These are phyloP conservation scores for Oscarella lobularis DNA, from an alignment of 37 sponge, comb jelly and placozoan genomes.

Conservation along the genomic window DNA sequence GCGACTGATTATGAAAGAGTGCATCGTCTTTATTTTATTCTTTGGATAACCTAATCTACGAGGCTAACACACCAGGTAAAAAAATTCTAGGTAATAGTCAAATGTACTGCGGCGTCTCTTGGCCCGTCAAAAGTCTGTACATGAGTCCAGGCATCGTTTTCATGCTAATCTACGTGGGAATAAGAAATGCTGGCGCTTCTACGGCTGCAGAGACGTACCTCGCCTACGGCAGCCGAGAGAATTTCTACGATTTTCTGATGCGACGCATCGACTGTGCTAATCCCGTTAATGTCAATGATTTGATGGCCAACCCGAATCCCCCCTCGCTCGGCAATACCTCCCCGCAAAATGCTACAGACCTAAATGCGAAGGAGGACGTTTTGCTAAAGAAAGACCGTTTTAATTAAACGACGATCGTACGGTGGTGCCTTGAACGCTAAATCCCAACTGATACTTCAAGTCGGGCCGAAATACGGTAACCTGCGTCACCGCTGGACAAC, in stretches of 20 bases:
- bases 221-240: constrained; percentile 64
- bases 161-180: constrained; percentile 45
- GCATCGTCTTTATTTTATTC: no score
- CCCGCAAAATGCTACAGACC: constrained; percentile 63
- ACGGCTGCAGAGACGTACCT: constrained; percentile 27
- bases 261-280: constrained; percentile 55
- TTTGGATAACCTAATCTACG: background rate
- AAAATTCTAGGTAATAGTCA: constrained; percentile 11
- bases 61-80: background rate
- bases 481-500: constrained; percentile 78
- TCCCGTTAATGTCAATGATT: constrained; percentile 90
- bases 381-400: no score
- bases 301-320: constrained; percentile 89
- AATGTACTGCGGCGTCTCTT: constrained; percentile 54
- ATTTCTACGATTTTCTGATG: constrained; percentile 58
- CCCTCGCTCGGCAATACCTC: constrained; percentile 90
- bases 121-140: constrained; percentile 78
- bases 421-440: constrained; percentile 80
- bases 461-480: constrained; percentile 78
- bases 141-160: constrained; percentile 80
- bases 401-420: constrained; percentile 32
- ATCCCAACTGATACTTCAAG: constrained; percentile 87
- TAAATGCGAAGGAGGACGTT: constrained; percentile 5
- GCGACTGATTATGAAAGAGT: no score
- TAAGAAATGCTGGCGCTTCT: background rate